Evolutionary conservation across 2,113 vertebrate genomes (phyloP).

Genomic region (Rhombomys opimus): DNA sequence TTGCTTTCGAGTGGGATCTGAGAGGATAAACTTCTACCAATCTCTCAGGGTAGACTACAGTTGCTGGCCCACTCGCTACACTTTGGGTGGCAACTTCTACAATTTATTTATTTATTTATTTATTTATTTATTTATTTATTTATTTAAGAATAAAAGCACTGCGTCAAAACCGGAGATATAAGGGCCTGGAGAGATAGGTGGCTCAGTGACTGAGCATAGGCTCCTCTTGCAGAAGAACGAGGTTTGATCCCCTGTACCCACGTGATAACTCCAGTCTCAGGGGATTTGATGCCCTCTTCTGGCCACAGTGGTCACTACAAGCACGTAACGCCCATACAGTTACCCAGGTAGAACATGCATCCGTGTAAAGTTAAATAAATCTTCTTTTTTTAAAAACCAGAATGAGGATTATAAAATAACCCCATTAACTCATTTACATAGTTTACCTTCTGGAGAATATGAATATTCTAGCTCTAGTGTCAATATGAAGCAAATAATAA

Average conservation of each 20-base stretch:
- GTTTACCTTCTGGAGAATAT: constrained; percentile 23
- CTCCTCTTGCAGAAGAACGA: background rate
- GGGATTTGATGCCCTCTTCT: background rate
- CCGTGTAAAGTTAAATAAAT: background rate
- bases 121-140: no score
- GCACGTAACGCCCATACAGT: background rate
- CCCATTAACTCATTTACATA: background rate
- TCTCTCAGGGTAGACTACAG: background rate
- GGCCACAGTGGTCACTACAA: background rate
- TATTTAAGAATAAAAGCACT: background rate
- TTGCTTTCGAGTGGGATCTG: background rate
- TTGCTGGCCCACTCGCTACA: background rate
- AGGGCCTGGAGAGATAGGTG: background rate
- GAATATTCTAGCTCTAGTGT: background rate
- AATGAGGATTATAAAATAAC: constrained; percentile 1
- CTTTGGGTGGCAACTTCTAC: background rate
- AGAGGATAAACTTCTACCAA: background rate
- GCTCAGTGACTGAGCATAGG: background rate
- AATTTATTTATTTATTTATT: background rate
- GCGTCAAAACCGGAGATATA: background rate
- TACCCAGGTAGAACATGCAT: background rate
- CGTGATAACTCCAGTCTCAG: background rate
- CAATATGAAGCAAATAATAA: background rate
- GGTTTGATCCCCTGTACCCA: background rate
- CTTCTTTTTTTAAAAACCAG: background rate